Conservation (phyloP, 2,113 vertebrate species). For the Clarias batrachus region DNA sequence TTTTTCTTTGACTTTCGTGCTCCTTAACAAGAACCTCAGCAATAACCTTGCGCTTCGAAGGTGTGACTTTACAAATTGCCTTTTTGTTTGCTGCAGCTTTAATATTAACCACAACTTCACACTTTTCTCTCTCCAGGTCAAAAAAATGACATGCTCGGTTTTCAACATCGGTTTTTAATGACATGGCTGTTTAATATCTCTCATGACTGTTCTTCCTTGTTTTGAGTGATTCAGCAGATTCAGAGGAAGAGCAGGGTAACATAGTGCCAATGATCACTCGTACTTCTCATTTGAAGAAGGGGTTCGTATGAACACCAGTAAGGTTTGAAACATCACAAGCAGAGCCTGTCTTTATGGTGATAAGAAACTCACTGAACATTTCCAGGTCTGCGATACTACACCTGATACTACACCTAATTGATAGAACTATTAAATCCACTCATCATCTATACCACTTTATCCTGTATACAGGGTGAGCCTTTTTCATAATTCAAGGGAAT, state of each 20-base stretch:
- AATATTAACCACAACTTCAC: constrained; percentile 29
- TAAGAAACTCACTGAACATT: neutral
- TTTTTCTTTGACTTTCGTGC: neutral
- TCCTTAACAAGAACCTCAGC: constrained; percentile 4
- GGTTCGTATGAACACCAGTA: neutral
- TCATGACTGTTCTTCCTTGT: neutral
- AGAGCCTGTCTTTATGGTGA: neutral
- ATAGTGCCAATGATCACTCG: neutral
- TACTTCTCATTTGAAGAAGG: neutral
- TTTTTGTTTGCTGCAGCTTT: constrained; percentile 28
- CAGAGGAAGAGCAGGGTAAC: neutral
- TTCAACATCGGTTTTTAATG: neutral
- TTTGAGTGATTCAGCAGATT: neutral
- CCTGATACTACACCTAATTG: neutral
- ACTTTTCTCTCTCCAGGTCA: neutral
- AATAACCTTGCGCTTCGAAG: constrained; percentile 17
- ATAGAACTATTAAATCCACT: no score
- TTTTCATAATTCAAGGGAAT: no score
- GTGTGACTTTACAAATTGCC: neutral
- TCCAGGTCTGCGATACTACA: neutral
- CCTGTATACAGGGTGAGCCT: neutral
- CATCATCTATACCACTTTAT: neutral
- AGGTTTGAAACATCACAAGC: neutral
- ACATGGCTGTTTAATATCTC: neutral
- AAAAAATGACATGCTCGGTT: neutral